Conservation (phyloP, 1,140 invertebrate species). For the Nasonia giraulti region DNA sequence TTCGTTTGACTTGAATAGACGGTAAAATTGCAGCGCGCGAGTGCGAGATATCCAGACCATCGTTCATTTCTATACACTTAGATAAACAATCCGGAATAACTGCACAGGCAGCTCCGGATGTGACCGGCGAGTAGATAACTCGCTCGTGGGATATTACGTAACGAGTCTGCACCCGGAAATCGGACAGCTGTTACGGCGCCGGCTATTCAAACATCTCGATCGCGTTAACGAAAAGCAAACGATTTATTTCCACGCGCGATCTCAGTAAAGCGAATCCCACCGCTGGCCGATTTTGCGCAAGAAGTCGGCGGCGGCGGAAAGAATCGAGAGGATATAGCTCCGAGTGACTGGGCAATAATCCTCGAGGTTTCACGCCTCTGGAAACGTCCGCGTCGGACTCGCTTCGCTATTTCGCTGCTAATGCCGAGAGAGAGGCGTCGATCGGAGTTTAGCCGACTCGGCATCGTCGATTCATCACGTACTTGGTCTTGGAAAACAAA, state of each 20-base stretch:
- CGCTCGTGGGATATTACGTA: background rate
- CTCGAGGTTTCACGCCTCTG: background rate
- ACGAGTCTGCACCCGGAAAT: background rate
- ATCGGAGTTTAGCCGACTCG: background rate
- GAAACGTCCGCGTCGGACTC: background rate
- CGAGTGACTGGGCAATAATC: background rate
- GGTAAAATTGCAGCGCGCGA: background rate
- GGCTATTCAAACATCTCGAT: background rate
- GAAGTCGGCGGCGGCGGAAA: background rate
- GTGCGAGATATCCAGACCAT: background rate
- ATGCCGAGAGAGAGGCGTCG: background rate
- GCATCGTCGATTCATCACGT: constrained; percentile 16
- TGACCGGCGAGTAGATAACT: background rate
- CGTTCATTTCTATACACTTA: background rate
- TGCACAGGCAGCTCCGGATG: background rate
- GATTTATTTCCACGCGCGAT: background rate
- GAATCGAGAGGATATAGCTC: background rate
- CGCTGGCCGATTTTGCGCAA: background rate
- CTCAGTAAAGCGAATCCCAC: background rate
- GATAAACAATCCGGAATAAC: background rate
- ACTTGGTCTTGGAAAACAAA: background rate
- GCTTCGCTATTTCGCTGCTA: background rate
- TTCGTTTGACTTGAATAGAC: background rate
- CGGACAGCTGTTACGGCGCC: background rate
- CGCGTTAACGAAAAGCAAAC: background rate